phyloP scores from a whole-genome alignment of 2,888 invertebrate genomes.

The Brachyptera putata region DNA sequence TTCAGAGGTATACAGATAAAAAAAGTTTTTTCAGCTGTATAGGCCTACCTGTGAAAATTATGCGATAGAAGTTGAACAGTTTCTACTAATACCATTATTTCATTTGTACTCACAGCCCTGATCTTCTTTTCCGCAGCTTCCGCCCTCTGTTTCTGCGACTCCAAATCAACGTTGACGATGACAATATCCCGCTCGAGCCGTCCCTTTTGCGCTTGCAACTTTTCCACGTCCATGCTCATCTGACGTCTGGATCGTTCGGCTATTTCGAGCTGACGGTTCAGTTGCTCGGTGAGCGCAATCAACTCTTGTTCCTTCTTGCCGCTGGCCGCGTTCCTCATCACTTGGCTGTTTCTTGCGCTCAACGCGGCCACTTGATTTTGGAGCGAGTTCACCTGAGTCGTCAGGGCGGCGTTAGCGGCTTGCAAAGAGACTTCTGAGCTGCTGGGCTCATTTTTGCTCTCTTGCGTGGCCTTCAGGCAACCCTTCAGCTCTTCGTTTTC shows the following conservation, averaged over 20 bases:
- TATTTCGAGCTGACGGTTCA: conserved; percentile 35
- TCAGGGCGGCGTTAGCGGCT: background rate
- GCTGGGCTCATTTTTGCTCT: background rate
- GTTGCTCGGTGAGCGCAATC: conserved; percentile 32
- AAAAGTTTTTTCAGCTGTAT: no score
- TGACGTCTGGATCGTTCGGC: conserved; percentile 35
- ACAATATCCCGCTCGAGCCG: conserved; percentile 24
- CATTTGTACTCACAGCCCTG: no score
- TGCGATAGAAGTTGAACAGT: no score
- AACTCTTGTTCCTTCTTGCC: conserved; percentile 34
- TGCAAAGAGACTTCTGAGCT: background rate
- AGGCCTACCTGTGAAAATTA: no score
- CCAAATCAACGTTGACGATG: conserved; percentile 24
- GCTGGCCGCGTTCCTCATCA: background rate
- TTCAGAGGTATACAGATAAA: no score
- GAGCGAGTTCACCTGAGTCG: background rate
- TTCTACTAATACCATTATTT: no score
- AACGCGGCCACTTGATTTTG: conserved; percentile 19
- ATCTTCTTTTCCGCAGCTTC: conserved; percentile 1
- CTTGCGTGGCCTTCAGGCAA: background rate
- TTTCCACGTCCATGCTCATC: conserved; percentile 48
- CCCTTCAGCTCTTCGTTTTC: conserved; percentile 38
- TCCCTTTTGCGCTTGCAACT: conserved; percentile 45
- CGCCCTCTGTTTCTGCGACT: conserved; percentile 6
- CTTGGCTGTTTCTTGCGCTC: background rate